Evolutionary conservation across 2,888 invertebrate species (phyloP).

Genomic region (Caenorhabditis macrosperma): DNA sequence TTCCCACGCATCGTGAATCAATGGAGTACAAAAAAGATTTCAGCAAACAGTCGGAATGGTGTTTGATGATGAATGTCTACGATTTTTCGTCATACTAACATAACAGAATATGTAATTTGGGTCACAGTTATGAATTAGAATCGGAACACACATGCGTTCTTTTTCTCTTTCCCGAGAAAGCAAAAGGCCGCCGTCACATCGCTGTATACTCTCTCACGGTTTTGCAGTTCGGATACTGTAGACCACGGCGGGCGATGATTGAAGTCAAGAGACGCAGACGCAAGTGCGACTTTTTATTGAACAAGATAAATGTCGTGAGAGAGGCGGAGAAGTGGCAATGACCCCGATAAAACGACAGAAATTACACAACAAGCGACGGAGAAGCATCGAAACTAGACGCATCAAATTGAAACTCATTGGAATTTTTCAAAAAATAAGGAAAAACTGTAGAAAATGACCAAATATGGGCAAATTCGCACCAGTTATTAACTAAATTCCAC

Average conservation of each 20-base stretch:
- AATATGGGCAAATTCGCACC: background rate
- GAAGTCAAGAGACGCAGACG: slow-evolving; percentile 25
- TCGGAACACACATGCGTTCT: slow-evolving; percentile 15
- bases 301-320: slow-evolving; percentile 3
- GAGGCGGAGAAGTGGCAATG: slow-evolving; percentile 40
- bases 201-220: slow-evolving; percentile 20
- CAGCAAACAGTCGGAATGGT: no score
- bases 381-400: background rate
- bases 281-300: slow-evolving; percentile 15
- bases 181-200: slow-evolving; percentile 16
- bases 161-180: slow-evolving; percentile 16
- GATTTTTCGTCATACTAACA: background rate
- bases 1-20: no score
- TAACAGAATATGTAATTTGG: background rate
- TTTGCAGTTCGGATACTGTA: slow-evolving; percentile 67
- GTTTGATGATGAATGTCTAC: no score
- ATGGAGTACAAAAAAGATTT: no score
- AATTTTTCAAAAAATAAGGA: background rate
- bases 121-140: slow-evolving; percentile 18
- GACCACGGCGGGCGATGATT: no score
- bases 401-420: background rate
- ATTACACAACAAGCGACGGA: background rate
- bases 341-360: slow-evolving; percentile 20
- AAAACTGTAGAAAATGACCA: background rate
- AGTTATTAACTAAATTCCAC: slow-evolving; percentile 21